Evolutionary conservation across 2,797 vertebrate species (phyloP).

Genomic region (Amniataba percoides): DNA sequence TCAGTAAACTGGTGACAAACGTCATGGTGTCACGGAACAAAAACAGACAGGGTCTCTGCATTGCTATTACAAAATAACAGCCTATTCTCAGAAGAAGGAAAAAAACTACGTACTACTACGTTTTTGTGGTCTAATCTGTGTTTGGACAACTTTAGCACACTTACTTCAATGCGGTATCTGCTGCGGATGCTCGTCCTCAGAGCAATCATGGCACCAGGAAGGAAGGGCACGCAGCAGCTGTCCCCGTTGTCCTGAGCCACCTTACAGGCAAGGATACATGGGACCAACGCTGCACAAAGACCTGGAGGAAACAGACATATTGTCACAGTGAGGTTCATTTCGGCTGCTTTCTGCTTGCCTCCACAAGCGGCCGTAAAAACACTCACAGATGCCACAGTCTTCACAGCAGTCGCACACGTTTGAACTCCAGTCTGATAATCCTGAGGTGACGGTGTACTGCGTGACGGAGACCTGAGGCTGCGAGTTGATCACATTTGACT

Average conservation of each 20-base stretch:
- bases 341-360: neutral
- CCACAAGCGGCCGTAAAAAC: neutral
- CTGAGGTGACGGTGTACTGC: conserved; percentile 72
- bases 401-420: conserved; percentile 85
- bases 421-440: conserved; percentile 80
- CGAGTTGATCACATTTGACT: conserved; percentile 78
- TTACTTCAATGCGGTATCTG: conserved; percentile 83
- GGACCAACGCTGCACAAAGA: conserved; percentile 85
- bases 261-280: conserved; percentile 85
- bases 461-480: conserved; percentile 82
- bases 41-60: neutral
- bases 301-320: conserved; percentile 66
- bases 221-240: conserved; percentile 84
- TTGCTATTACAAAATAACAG: neutral
- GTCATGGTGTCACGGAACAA: no score
- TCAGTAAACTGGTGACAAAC: neutral
- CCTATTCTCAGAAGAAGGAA: neutral
- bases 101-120: neutral
- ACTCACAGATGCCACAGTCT: conserved; percentile 86
- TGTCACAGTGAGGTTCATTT: neutral
- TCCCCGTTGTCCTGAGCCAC: conserved; percentile 85
- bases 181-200: conserved; percentile 84
- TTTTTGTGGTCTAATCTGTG: neutral
- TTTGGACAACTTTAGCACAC: conserved; percentile 28
- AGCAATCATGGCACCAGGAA: conserved; percentile 85